Evolutionary conservation across 2,888 invertebrate genomes (phyloP).

Genomic region (Epicampocera succincta): DNA sequence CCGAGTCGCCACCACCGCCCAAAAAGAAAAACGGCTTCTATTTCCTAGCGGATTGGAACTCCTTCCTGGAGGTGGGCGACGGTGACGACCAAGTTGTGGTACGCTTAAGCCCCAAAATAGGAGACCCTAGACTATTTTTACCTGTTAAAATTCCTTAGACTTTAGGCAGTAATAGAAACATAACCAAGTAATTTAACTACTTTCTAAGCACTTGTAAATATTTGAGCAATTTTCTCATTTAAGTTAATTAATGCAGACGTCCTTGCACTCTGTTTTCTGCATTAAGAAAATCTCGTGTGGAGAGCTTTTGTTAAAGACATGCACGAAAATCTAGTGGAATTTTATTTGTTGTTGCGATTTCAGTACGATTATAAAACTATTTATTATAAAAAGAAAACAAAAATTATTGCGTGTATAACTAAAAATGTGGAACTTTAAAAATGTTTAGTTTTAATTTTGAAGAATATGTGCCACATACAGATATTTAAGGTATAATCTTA

Average conservation of each 20-base stretch:
- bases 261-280: background rate
- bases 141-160: constrained; percentile 87
- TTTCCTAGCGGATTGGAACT: constrained; percentile 93
- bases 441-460: too few species aligned
- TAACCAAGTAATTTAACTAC: constrained; percentile 22
- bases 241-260: constrained; percentile 45
- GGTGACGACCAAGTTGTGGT: constrained; percentile 90
- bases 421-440: too few species aligned
- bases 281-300: background rate
- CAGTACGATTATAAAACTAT: constrained; percentile 63
- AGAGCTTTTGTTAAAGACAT: constrained; percentile 2
- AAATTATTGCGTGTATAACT: too few species aligned
- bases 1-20: constrained; percentile 85
- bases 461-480: too few species aligned
- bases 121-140: constrained; percentile 90
- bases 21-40: constrained; percentile 90
- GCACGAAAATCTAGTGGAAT: constrained; percentile 65
- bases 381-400: constrained; percentile 51
- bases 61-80: constrained; percentile 91
- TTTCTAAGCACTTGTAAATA: constrained; percentile 69
- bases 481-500: too few species aligned
- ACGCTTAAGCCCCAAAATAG: constrained; percentile 90
- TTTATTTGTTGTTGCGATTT: constrained; percentile 63
- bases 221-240: constrained; percentile 60
- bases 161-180: constrained; percentile 4